Percentiles rank a stretch among this genome's conserved stretches.
Conservation (phyloP, 2,888 invertebrate genomes). For the Tachina lurida region DNA sequence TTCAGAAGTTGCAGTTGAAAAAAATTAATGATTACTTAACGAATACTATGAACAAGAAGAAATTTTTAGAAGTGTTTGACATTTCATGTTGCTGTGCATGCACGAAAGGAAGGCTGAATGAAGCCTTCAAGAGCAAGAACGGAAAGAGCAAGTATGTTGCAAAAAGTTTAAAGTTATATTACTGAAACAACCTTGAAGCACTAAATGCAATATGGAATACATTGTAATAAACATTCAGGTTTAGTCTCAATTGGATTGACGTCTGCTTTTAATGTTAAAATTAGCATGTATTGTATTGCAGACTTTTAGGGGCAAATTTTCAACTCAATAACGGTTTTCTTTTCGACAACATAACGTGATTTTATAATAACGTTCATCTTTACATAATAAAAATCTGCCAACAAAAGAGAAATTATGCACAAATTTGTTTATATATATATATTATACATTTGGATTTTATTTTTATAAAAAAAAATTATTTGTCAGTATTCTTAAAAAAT, state of each 20-base stretch:
- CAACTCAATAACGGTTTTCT: too few relatives aligned
- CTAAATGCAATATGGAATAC: background rate
- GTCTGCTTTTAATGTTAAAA: too few relatives aligned
- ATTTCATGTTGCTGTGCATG: constrained; percentile 38
- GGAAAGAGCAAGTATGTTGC: constrained; percentile 4
- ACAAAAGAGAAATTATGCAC: too few relatives aligned
- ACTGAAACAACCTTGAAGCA: constrained; percentile 31
- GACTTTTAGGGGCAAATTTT: too few relatives aligned
- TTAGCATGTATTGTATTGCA: too few relatives aligned
- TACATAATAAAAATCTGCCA: too few relatives aligned
- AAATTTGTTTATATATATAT: too few relatives aligned
- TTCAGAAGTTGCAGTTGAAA: constrained; percentile 47
- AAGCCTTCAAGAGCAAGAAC: background rate
- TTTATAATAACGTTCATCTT: too few relatives aligned
- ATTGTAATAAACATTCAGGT: background rate
- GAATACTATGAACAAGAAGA: constrained; percentile 13
- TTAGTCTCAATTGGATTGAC: background rate
- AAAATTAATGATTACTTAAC: constrained; percentile 14
- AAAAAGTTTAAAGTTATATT: constrained; percentile 20
- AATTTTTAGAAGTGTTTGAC: constrained; percentile 26
- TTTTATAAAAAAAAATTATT: too few relatives aligned
- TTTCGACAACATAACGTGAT: too few relatives aligned
- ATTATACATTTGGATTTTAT: too few relatives aligned
- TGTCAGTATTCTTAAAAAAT: too few relatives aligned
- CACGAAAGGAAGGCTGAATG: background rate